A percentile compares a stretch with the other conserved stretches of the same genome.
Evolutionary conservation across 1,140 invertebrate genomes (phyloP).

Genomic region (Acyrthosiphon pisum): DNA sequence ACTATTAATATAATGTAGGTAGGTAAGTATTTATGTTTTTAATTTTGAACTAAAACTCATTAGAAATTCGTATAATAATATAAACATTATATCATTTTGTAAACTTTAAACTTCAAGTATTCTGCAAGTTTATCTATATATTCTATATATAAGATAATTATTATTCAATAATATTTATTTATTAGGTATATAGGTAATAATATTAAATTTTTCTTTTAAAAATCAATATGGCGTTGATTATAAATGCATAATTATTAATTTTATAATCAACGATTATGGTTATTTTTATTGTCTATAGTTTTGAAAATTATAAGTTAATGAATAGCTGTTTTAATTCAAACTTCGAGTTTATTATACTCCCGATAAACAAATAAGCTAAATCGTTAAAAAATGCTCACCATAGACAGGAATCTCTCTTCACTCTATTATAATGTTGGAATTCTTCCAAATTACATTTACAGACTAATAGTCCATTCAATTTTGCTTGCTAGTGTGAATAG

Average conservation of each 20-base stretch:
- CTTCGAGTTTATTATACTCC: neutral
- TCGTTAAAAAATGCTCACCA: neutral
- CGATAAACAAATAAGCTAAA: neutral
- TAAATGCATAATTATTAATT: no score
- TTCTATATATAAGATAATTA: no score
- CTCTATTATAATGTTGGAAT: neutral
- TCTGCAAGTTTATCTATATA: no score
- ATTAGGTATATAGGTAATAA: no score
- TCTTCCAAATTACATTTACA: neutral
- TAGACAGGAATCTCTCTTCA: neutral
- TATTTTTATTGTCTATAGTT: neutral
- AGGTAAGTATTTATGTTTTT: no score
- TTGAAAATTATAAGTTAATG: neutral
- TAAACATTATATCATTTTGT: no score
- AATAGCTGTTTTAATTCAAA: neutral
- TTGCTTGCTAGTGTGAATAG: neutral
- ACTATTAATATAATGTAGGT: no score
- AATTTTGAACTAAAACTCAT: no score
- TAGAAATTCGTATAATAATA: no score
- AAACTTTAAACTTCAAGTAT: no score
- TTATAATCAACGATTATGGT: no score
- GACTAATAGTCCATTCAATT: neutral
- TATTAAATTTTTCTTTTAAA: neutral
- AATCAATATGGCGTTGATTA: neutral
- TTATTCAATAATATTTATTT: no score